A percentile compares a stretch with the other conserved stretches of the same genome.
These are phyloP conservation scores for Conger conger DNA, from an alignment of 2,113 vertebrate genomes.

Conservation along the genomic window DNA sequence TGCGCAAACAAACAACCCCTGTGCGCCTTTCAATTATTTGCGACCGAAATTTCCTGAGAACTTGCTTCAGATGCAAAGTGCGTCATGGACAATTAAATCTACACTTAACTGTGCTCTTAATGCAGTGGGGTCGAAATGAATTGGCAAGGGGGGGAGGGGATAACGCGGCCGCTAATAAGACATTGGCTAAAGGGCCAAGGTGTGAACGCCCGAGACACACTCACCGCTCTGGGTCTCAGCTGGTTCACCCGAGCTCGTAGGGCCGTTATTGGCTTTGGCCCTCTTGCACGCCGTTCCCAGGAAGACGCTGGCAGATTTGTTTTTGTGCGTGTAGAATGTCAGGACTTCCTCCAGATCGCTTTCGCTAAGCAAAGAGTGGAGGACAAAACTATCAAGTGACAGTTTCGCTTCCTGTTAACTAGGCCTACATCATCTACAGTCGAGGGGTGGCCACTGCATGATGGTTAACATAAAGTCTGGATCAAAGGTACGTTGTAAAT, in stretches of 20 bases:
- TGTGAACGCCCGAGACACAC: constrained; percentile 40
- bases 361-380: constrained; percentile 75
- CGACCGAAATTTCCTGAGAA: constrained; percentile 1
- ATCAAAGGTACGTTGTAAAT: constrained; percentile 7
- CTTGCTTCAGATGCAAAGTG: not conserved
- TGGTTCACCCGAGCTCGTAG: constrained; percentile 46
- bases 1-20: not conserved
- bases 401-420: not conserved
- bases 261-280: constrained; percentile 55
- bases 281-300: constrained; percentile 74
- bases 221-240: constrained; percentile 70
- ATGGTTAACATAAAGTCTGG: not conserved
- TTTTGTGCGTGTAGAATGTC: constrained; percentile 93
- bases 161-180: no score
- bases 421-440: not conserved
- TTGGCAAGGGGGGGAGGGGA: not conserved
- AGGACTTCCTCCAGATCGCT: constrained; percentile 89
- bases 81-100: not conserved
- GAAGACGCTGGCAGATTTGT: constrained; percentile 86
- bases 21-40: not conserved
- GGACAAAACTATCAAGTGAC: constrained; percentile 33
- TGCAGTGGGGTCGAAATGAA: not conserved
- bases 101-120: not conserved
- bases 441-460: not conserved
- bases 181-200: constrained; percentile 22